phyloP scores from a whole-genome alignment of 1,140 invertebrate genomes.

The Yoshiicerus persimilis region DNA sequence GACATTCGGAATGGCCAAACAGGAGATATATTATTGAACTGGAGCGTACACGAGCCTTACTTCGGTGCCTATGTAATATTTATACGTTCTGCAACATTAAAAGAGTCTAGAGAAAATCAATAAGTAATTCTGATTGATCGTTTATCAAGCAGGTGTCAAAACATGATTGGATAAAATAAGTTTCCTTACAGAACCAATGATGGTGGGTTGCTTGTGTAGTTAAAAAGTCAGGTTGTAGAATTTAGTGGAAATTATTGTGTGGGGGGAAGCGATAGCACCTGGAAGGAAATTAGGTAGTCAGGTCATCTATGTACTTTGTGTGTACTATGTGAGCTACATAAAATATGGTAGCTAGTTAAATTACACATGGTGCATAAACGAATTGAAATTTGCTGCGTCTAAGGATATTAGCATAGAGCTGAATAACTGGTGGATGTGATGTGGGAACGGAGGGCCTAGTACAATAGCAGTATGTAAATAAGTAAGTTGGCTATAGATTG shows the following conservation, averaged over 20 bases:
- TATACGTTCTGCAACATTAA: neutral
- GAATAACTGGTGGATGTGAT: neutral
- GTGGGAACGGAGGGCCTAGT: too few relatives aligned
- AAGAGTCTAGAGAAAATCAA: neutral
- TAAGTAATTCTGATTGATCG: constrained; percentile 8
- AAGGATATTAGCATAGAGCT: neutral
- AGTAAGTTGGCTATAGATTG: neutral
- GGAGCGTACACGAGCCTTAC: neutral
- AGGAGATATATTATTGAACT: neutral
- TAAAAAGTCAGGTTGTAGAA: neutral
- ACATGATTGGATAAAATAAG: neutral
- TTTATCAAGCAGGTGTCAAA: constrained; percentile 17
- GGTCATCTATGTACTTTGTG: too few relatives aligned
- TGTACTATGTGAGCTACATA: neutral
- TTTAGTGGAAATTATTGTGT: neutral
- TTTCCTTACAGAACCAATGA: neutral
- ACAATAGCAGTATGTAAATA: neutral
- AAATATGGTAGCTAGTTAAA: too few relatives aligned
- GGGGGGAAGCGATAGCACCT: neutral
- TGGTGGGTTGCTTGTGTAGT: neutral
- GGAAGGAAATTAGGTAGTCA: neutral
- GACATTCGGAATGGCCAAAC: neutral
- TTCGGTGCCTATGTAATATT: neutral
- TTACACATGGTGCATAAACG: neutral
- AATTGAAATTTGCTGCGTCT: neutral